Evolutionary conservation across 2,888 invertebrate species (phyloP).

Genomic region (Macaria liturata): DNA sequence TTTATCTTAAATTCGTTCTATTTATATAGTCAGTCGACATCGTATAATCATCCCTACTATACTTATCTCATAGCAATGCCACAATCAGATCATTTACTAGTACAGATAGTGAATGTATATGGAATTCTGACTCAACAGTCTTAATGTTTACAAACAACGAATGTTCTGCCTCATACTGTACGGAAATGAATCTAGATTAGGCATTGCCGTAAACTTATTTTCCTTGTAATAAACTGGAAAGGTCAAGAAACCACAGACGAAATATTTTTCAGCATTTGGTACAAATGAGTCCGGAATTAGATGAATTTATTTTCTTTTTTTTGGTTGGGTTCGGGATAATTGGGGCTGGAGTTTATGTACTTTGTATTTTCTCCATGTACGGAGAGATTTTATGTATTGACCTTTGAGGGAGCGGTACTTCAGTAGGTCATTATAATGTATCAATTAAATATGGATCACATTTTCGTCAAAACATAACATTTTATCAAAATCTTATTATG

Average conservation of each 20-base stretch:
- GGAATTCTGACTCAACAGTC: conserved; percentile 16
- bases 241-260: conserved; percentile 28
- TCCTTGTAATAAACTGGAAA: conserved; percentile 28
- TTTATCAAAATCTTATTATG: conserved; percentile 23
- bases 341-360: neutral
- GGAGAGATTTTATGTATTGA: no score
- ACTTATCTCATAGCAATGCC: conserved; percentile 14
- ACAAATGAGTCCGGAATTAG: neutral
- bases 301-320: neutral
- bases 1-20: no score
- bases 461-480: neutral
- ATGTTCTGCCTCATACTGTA: conserved; percentile 14
- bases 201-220: conserved; percentile 14
- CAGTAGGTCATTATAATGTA: no score
- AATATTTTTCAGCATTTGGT: neutral
- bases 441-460: no score
- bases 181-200: conserved; percentile 29
- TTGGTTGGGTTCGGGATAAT: neutral
- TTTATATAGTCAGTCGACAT: conserved; percentile 13
- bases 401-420: no score
- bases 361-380: no score
- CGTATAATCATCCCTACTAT: conserved; percentile 2
- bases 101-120: neutral
- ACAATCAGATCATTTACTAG: conserved; percentile 10
- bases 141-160: conserved; percentile 20